Percentiles rank a stretch among this genome's conserved stretches.
phyloP scores from a whole-genome alignment of 2,888 invertebrate species.

The Drosophila atroscutellata region DNA sequence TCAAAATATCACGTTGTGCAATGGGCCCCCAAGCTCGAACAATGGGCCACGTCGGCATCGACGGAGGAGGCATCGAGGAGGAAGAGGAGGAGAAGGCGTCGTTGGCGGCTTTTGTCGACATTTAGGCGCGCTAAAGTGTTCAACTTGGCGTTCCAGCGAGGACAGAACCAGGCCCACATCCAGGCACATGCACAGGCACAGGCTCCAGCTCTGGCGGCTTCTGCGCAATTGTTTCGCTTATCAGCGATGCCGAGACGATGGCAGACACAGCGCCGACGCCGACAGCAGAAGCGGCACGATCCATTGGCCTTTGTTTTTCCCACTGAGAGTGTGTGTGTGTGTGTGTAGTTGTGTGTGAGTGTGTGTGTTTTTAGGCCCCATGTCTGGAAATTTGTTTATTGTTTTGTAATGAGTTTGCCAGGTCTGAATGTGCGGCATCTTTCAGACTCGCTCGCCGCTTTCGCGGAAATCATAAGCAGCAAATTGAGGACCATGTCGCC shows the following conservation, averaged over 20 bases:
- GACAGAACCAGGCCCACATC: conserved; percentile 28
- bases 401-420: conserved; percentile 79
- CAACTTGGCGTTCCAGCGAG: conserved; percentile 70
- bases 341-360: conserved; percentile 25
- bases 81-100: conserved; percentile 53
- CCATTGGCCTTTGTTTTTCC: conserved; percentile 68
- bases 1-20: conserved; percentile 78
- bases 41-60: conserved; percentile 52
- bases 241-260: conserved; percentile 75
- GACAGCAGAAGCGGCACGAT: conserved; percentile 63
- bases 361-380: conserved; percentile 35
- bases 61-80: neutral
- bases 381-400: conserved; percentile 83
- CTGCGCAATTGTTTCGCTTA: conserved; percentile 80
- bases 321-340: neutral
- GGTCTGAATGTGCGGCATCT: conserved; percentile 64
- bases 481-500: conserved; percentile 73
- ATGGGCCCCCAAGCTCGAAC: conserved; percentile 51
- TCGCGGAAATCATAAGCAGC: conserved; percentile 78
- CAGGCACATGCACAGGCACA: conserved; percentile 11
- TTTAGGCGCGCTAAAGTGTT: conserved; percentile 78
- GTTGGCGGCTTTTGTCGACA: conserved; percentile 78
- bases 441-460: conserved; percentile 47
- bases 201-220: conserved; percentile 40
- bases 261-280: conserved; percentile 74